Evolutionary conservation across 2,888 invertebrate genomes (phyloP), one percentile per base, ranked within the genome.

Genomic region (Phaonia tiefii): DNA sequence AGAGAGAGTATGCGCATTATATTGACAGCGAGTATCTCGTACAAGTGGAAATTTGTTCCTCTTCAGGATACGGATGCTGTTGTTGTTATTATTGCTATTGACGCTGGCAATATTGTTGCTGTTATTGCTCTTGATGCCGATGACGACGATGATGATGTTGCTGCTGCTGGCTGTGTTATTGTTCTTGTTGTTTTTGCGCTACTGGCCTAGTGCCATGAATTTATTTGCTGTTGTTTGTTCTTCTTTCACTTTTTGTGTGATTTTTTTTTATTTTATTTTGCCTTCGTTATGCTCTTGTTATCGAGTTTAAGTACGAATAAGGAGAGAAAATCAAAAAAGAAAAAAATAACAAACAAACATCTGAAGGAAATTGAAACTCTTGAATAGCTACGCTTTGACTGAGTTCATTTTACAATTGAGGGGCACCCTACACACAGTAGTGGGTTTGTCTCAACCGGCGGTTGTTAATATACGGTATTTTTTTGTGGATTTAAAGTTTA

Each of bases 191-290:
- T 63, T 77, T 60, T 15, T 72, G 75, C 75, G 81, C 78, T 69
- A 81, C 75, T 81, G 81, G 81, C 81, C 81, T 78, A 81, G 72
- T 81, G 81, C 81, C 81, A 81, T 81, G 67, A 75, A 72, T 81
- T 77, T 75, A 54, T 77, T 75, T 78, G 71, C 54, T 63, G 71
- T 81, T 81, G 75, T 67, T 42, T 60, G 20, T 22, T 22, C 10
- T 51, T 51, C 39, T 37, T 60, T 37, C 60, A n/a, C n/a, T 60
- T 39, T 15, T 20, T 39, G 39, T 31, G 31, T 31, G 3, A 37
- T 2, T 60, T 60, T 56, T 15, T 26, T n/a, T 31, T 3, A 31
- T 31, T 31, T 31, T 31, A 8, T 31, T 3, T 31, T 31, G 3
- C 31, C 8, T 31, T 31, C n/a, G n/a, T n/a, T 11, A 8, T 44